Conservation (phyloP, 92 coral and sea anemone genomes). For the Porites lobata region DNA sequence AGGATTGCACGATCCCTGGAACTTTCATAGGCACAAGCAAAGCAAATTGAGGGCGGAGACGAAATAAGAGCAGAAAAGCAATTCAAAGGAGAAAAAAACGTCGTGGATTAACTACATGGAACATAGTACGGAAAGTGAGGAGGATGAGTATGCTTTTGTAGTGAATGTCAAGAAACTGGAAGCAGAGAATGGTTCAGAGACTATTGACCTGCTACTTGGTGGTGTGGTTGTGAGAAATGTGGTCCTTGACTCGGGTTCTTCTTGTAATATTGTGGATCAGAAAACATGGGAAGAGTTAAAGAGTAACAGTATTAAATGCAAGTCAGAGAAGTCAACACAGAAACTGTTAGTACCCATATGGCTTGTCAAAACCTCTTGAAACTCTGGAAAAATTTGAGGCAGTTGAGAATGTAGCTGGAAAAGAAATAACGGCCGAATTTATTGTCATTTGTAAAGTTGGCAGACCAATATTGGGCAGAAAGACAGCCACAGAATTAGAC, state of each 20-base stretch:
- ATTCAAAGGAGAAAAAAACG: neutral
- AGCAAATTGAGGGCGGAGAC: slow-evolving; percentile 6
- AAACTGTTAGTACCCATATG: slow-evolving; percentile 43
- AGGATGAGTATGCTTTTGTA: slow-evolving; percentile 45
- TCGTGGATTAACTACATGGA: slow-evolving; percentile 7
- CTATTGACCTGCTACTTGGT: slow-evolving; percentile 40
- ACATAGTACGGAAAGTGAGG: neutral
- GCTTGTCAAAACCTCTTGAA: slow-evolving; percentile 44
- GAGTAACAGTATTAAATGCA: neutral
- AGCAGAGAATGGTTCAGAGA: slow-evolving; percentile 15
- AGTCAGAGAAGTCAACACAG: slow-evolving; percentile 35
- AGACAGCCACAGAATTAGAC: slow-evolving; percentile 57
- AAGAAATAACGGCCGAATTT: slow-evolving; percentile 31
- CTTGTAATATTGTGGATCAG: slow-evolving; percentile 42
- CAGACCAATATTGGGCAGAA: slow-evolving; percentile 52
- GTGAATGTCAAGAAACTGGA: neutral
- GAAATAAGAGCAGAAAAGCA: slow-evolving; percentile 5
- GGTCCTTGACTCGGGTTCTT: slow-evolving; percentile 45
- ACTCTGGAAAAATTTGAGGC: slow-evolving; percentile 48
- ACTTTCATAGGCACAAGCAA: slow-evolving; percentile 24
- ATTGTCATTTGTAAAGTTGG: slow-evolving; percentile 47
- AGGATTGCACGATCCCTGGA: slow-evolving; percentile 47
- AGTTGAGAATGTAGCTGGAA: slow-evolving; percentile 2
- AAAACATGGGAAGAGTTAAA: slow-evolving; percentile 25
- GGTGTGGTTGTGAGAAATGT: slow-evolving; percentile 36